Evolutionary conservation across 1,140 invertebrate genomes (phyloP).

Genomic region (Physella acuta): DNA sequence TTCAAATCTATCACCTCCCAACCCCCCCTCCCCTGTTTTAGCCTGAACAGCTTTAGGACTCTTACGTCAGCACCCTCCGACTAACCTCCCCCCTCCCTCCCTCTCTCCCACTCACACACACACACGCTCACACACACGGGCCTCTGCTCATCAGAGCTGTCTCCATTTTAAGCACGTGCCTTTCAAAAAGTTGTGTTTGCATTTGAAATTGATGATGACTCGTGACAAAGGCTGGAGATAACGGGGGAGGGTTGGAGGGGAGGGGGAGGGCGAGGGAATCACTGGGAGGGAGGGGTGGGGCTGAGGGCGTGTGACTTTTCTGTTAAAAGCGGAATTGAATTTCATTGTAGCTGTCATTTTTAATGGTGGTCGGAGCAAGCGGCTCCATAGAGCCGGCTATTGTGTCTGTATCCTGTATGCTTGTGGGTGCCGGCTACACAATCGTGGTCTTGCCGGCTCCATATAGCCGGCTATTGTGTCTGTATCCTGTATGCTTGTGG

Average conservation of each 20-base stretch:
- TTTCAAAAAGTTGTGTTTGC: not conserved
- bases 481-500: too few species aligned
- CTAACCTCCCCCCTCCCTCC: not conserved
- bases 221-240: not conserved
- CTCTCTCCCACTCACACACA: not conserved
- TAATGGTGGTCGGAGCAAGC: too few species aligned
- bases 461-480: too few species aligned
- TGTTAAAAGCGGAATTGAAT: not conserved
- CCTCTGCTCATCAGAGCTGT: not conserved
- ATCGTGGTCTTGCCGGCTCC: too few species aligned
- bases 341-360: slow-evolving; percentile 1
- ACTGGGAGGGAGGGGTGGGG: not conserved
- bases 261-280: not conserved
- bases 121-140: not conserved
- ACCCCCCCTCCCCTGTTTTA: too few species aligned
- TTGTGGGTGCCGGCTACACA: not conserved
- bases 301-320: not conserved
- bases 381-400: too few species aligned
- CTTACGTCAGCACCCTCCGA: not conserved
- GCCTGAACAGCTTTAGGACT: too few species aligned
- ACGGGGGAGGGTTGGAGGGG: not conserved
- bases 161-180: too few species aligned
- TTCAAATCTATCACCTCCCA: too few species aligned
- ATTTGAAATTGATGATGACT: not conserved
- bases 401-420: not conserved